These are phyloP conservation scores for Rapana venosa DNA, from an alignment of 2,888 invertebrate genomes.

Conservation along the genomic window DNA sequence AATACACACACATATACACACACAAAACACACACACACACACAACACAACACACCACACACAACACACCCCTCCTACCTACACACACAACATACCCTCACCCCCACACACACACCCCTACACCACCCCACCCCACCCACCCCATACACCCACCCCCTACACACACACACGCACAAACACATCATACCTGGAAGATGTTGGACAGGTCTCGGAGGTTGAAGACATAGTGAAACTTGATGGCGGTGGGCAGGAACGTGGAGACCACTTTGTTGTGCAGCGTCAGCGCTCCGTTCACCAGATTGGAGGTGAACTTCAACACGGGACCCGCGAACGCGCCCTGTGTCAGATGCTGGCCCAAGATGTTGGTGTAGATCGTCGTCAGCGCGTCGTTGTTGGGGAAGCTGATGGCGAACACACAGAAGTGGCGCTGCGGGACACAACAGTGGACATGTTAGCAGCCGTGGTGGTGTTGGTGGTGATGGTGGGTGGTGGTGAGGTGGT, in stretches of 20 bases:
- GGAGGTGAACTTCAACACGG: constrained; percentile 85
- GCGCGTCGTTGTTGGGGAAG: constrained; percentile 89
- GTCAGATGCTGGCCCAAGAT: constrained; percentile 84
- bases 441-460: too few relatives aligned
- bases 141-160: neutral
- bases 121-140: neutral
- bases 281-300: constrained; percentile 90
- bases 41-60: neutral
- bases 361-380: constrained; percentile 91
- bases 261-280: constrained; percentile 90
- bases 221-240: constrained; percentile 98
- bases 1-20: too few relatives aligned
- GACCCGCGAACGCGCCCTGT: constrained; percentile 87
- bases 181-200: constrained; percentile 93
- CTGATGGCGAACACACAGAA: constrained; percentile 82
- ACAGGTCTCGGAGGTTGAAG: constrained; percentile 95
- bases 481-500: too few relatives aligned
- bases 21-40: constrained; percentile 16
- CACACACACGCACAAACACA: constrained; percentile 20
- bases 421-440: constrained; percentile 74
- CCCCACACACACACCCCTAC: constrained; percentile 10
- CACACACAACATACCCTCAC: neutral
- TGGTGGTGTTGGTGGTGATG: too few relatives aligned
- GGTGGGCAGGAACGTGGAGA: constrained; percentile 93
- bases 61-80: neutral